Base-by-base conservation (phyloP, 2,113 vertebrate genomes). In the Cinclus mexicanus region DNA sequence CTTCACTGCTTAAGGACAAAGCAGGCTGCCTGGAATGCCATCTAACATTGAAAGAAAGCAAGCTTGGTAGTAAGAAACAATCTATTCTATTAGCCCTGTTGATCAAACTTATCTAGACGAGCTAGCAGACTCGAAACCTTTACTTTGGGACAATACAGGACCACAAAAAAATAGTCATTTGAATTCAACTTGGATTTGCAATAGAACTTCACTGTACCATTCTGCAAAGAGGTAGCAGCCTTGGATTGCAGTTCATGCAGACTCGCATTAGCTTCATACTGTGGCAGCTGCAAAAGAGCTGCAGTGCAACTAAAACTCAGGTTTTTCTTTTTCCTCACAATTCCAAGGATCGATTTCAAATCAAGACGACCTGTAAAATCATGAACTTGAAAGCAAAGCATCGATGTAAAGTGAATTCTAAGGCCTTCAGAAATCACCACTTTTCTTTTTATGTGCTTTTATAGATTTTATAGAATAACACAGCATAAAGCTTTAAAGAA, bases 161-260 rank as follows among this genome's bases (percentile, higher is more conserved):
- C 11, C 23, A 83, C 35, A 74, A 75, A 89, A 79, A 79, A 47
- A 24, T 12, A 37, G 33, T 72, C 14, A 88, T 88, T 86, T 88
- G 59, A 92, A 90, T 93, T 95, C 72, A 78, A 42, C 26, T 50
- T 71, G 49, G 20, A 89, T 87, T 89, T 92, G 52, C 55, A 63
- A 31, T 18, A 63, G 16, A 72, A 47, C 11, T 69, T 79, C 29
- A 42, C 44, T 60, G 31, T 52, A 63, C 42, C 29, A 90, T 12
- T 70, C 61, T 90, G 46, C 61, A 75, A 60, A 70, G 55, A 82
- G 14, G 57, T 2, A 75, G 49, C 21, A 81, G 67, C 63, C 64
- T 83, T 90, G 39, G 26, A 91, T 91, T 88, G 83, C 79, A 88
- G 71, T 64, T 83, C 71, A 83, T 88, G 68, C 67, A 91, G 46